Percentiles rank a stretch among this genome's conserved stretches.
Evolutionary conservation across 2,888 invertebrate species (phyloP).

Genomic region (Euspilapteryx auroguttella): DNA sequence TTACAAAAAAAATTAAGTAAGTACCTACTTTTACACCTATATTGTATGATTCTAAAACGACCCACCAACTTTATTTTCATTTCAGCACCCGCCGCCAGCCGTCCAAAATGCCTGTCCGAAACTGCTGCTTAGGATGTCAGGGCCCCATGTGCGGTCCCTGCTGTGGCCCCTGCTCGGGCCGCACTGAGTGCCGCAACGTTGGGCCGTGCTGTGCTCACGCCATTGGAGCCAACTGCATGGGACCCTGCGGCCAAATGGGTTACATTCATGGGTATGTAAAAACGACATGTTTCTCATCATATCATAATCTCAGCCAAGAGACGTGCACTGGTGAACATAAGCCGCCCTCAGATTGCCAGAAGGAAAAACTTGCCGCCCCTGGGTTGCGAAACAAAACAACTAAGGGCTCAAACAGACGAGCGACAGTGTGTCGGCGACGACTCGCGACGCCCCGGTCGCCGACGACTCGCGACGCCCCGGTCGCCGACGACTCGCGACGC

Average conservation of each 20-base stretch:
- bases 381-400: too few species aligned
- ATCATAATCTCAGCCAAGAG: too few species aligned
- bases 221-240: conserved; percentile 18
- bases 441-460: too few species aligned
- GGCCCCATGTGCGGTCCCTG: conserved; percentile 21
- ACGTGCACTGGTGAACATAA: not conserved
- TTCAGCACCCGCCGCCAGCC: too few species aligned
- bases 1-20: too few species aligned
- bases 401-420: too few species aligned
- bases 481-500: too few species aligned
- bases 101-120: conserved; percentile 43
- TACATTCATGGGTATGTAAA: conserved; percentile 2
- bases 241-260: conserved; percentile 14
- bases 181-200: conserved; percentile 2
- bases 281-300: not conserved
- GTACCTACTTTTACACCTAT: too few species aligned
- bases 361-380: not conserved
- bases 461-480: too few species aligned
- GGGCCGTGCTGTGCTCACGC: conserved; percentile 20
- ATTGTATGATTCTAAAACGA: too few species aligned
- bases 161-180: conserved; percentile 6
- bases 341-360: not conserved
- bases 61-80: too few species aligned
- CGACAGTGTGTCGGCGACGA: too few species aligned
- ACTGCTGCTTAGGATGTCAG: conserved; percentile 40